Evolutionary conservation across 2,797 vertebrate genomes (phyloP).

Genomic region (Loriculus beryllinus): DNA sequence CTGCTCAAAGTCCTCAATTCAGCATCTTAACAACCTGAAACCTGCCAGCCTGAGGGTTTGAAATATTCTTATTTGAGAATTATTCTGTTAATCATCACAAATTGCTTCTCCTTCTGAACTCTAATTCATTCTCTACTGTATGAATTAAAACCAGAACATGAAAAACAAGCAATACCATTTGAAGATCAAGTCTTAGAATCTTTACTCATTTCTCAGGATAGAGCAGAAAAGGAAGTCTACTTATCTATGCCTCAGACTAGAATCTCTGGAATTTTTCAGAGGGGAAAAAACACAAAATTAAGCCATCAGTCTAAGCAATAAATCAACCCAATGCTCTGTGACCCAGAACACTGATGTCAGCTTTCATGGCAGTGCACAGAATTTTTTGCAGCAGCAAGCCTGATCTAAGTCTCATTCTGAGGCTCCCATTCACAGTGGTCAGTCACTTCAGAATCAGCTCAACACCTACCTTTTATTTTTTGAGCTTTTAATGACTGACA

Average conservation of each 20-base stretch:
- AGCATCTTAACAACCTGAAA: not conserved
- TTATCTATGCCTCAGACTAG: not conserved
- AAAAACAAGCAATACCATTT: not conserved
- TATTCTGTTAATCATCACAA: not conserved
- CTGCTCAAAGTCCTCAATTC: not conserved
- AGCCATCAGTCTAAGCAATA: not conserved
- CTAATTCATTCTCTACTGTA: not conserved
- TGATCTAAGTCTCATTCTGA: not conserved
- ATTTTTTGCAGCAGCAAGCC: not conserved
- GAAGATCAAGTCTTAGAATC: not conserved
- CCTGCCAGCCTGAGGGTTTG: not conserved
- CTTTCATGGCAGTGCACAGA: not conserved
- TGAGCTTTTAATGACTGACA: not conserved
- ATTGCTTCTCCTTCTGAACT: not conserved
- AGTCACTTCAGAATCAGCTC: not conserved
- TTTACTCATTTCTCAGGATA: not conserved
- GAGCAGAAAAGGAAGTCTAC: not conserved
- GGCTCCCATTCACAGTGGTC: not conserved
- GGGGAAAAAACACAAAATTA: not conserved
- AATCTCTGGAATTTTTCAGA: not conserved
- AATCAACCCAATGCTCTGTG: too few relatives aligned
- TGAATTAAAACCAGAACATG: not conserved
- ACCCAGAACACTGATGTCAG: not conserved
- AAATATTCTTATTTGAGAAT: not conserved
- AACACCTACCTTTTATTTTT: not conserved